Base-by-base conservation (phyloP, 2,797 vertebrate genomes). In the Dicrostonyx torquatus region DNA sequence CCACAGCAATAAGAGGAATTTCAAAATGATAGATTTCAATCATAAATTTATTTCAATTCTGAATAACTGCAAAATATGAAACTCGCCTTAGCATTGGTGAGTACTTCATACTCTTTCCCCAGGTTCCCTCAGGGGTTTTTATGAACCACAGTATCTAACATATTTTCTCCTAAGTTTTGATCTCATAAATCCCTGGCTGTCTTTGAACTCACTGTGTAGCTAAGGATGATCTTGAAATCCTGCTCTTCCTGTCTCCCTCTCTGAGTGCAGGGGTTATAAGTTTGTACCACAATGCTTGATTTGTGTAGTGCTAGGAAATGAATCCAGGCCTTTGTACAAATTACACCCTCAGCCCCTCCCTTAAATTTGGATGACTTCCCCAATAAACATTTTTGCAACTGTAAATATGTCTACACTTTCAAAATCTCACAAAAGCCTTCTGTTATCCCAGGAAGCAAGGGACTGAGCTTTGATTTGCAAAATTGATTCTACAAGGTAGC, bases 401-500 rank as follows among this genome's bases (percentile, higher is more conserved):
- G 1, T 37, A n/a, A n/a, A n/a, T n/a, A 43, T 26, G 17, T 73
- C 62, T 87, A 64, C 1, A n/a, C 73, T 76, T 95, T 34, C 40
- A 62, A 92, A 93, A 84, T 92, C 9, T 92, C 60, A 75, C 31
- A 86, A 89, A 95, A 45, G 17, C 62, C 94, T 95, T 82, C 22
- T 73, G 22, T 94, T 58, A 70, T 93, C 53, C 50, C 37, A 60
- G 82, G 66, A 89, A 96, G 64, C 80, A 95, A 87, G 50, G 53
- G 64, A 91, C 62, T 92, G 43, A 72, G 64, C 84, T 96, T 88
- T 96, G 50, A 93, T 96, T 89, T 94, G 58, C 90, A 96, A 92
- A 93, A 89, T 96, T 96, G 78, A 31, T 85, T 94, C 12, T 94
- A 95, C n/a, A 90, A 95, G 85, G 94, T 97, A 96, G 90, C 95